phyloP scores from a whole-genome alignment of 2,113 vertebrate species.

The Spheniscus mendiculus region DNA sequence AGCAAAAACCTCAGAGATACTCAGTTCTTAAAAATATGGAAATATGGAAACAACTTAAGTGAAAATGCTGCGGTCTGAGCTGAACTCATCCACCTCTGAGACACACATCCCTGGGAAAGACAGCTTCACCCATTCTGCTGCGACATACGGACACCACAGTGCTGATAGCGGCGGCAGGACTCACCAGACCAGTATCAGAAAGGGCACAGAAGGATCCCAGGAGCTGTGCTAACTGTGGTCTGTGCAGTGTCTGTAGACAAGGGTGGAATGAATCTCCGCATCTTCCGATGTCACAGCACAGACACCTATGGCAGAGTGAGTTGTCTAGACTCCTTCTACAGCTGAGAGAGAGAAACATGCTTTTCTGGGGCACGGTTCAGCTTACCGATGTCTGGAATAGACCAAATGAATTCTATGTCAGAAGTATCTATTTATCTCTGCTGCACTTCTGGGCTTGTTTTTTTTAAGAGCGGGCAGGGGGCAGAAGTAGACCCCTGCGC shows the following conservation, averaged over 20 bases:
- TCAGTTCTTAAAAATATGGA: not conserved
- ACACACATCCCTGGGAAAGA: not conserved
- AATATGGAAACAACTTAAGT: not conserved
- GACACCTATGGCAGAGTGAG: not conserved
- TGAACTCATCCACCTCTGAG: not conserved
- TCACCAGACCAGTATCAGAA: not conserved
- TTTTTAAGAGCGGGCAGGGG: not conserved
- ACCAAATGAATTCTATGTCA: not conserved
- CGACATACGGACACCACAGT: accelerated
- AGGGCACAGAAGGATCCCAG: not conserved
- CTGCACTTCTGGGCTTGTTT: not conserved
- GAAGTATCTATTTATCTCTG: not conserved
- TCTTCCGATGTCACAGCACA: not conserved
- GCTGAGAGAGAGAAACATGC: not conserved
- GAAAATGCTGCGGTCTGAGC: not conserved
- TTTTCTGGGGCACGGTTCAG: not conserved
- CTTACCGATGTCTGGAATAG: not conserved
- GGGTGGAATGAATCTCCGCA: not conserved
- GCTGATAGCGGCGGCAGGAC: not conserved
- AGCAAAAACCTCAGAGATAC: not conserved
- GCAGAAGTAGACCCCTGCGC: not conserved
- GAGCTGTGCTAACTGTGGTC: not conserved
- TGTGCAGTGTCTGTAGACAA: not conserved
- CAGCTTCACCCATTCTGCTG: not conserved
- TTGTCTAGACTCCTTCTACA: not conserved